A percentile compares a stretch with the other conserved stretches of the same genome.
Evolutionary conservation across 2,888 invertebrate species (phyloP).

Genomic region (Cheilosia vernalis): DNA sequence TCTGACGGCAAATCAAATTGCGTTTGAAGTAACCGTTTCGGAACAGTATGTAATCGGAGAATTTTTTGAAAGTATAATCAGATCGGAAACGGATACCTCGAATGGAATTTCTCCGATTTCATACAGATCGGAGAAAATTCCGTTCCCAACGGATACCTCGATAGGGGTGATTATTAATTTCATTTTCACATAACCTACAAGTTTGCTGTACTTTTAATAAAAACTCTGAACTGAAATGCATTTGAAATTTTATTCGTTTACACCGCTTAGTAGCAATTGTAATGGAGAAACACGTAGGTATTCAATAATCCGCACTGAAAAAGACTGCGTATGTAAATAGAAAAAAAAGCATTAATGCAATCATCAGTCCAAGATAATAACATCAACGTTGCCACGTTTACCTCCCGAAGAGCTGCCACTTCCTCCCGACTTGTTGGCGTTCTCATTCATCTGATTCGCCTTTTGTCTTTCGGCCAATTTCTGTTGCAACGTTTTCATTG

Average conservation of each 20-base stretch:
- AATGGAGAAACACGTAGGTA: neutral
- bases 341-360: slow-evolving; percentile 45
- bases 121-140: no score
- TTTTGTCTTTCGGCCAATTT: slow-evolving; percentile 88
- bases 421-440: slow-evolving; percentile 64
- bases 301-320: slow-evolving; percentile 41
- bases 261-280: slow-evolving; percentile 12
- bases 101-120: no score
- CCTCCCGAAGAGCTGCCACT: slow-evolving; percentile 64
- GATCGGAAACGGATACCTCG: no score
- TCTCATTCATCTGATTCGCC: slow-evolving; percentile 77
- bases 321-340: slow-evolving; percentile 52
- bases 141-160: no score
- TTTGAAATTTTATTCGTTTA: slow-evolving; percentile 35
- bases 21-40: no score
- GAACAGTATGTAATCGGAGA: no score
- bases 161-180: no score
- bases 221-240: neutral
- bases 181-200: no score
- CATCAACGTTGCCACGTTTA: slow-evolving; percentile 75
- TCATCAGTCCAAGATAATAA: slow-evolving; percentile 78
- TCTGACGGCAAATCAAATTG: no score
- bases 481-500: slow-evolving; percentile 88
- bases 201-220: neutral
- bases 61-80: no score